Evolutionary conservation across 2,888 invertebrate species (phyloP).

Genomic region (Erannis defoliaria): DNA sequence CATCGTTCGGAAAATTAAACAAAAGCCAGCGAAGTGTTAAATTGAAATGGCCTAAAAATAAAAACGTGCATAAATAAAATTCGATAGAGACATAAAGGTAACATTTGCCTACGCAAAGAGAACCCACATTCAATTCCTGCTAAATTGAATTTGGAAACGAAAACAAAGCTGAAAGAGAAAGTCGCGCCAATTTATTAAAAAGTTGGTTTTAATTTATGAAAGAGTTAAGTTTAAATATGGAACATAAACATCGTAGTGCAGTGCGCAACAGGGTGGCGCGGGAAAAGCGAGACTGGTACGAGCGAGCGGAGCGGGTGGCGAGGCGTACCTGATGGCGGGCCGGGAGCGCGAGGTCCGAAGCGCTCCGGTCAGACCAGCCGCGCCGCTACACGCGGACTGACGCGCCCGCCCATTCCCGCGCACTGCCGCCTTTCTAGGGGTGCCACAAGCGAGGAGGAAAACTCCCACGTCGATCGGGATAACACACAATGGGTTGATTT

Average conservation of each 20-base stretch:
- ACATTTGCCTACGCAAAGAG: conserved; percentile 33
- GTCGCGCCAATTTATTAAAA: conserved; percentile 35
- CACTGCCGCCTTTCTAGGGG: conserved; percentile 51
- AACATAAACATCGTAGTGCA: conserved; percentile 76
- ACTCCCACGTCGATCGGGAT: conserved; percentile 8
- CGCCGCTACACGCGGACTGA: conserved; percentile 80
- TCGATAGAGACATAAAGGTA: conserved; percentile 29
- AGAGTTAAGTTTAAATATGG: conserved; percentile 31
- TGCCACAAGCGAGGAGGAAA: conserved; percentile 49
- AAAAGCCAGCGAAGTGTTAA: conserved; percentile 35
- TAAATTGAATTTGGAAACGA: conserved; percentile 32
- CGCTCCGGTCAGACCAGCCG: conserved; percentile 65
- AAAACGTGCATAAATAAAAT: conserved; percentile 32
- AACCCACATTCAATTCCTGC: conserved; percentile 31
- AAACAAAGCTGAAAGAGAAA: conserved; percentile 39
- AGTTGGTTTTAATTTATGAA: conserved; percentile 33
- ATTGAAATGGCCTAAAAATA: conserved; percentile 36
- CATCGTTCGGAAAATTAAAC: conserved; percentile 27
- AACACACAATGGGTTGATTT: too few species aligned
- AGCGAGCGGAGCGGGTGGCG: conserved; percentile 55
- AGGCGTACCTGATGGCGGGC: conserved; percentile 73
- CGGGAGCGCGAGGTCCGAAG: conserved; percentile 64
- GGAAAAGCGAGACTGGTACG: conserved; percentile 44
- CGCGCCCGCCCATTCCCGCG: conserved; percentile 60
- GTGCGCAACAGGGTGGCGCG: conserved; percentile 81